Conservation (phyloP, 2,797 vertebrate genomes). For the Somateria mollissima region DNA sequence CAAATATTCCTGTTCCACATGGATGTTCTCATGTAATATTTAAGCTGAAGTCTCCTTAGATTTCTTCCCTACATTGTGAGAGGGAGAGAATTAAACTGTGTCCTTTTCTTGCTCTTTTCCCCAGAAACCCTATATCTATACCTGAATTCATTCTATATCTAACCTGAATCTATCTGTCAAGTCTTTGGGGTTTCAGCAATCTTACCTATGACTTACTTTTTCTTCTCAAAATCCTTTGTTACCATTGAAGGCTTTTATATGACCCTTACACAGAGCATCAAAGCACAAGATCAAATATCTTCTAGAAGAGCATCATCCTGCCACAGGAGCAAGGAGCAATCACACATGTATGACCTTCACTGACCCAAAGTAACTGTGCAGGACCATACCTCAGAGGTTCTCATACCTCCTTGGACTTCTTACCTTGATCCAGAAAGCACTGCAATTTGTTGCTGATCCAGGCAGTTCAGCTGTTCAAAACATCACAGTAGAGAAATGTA, state of each 20-base stretch:
- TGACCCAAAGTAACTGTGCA: neutral
- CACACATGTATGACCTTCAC: neutral
- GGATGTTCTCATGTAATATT: neutral
- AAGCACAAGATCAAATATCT: neutral
- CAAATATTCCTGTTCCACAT: rapidly evolving
- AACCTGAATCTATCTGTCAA: neutral
- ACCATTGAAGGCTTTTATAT: neutral
- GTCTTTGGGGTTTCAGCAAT: neutral
- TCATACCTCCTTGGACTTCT: neutral
- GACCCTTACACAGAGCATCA: neutral
- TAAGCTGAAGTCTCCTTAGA: neutral
- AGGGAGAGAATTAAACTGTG: neutral
- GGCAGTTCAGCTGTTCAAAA: slow-evolving; percentile 6
- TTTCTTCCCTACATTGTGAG: neutral
- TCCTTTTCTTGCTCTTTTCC: neutral
- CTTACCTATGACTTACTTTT: neutral
- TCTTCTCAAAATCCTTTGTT: neutral
- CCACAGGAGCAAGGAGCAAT: neutral
- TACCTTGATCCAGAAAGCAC: neutral
- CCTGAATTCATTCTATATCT: neutral
- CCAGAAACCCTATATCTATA: too few relatives aligned
- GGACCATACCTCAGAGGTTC: neutral
- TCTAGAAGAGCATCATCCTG: neutral
- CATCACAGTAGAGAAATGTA: neutral
- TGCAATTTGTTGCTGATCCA: neutral